phyloP scores from a whole-genome alignment of 2,113 vertebrate species.

The Condylura cristata region DNA sequence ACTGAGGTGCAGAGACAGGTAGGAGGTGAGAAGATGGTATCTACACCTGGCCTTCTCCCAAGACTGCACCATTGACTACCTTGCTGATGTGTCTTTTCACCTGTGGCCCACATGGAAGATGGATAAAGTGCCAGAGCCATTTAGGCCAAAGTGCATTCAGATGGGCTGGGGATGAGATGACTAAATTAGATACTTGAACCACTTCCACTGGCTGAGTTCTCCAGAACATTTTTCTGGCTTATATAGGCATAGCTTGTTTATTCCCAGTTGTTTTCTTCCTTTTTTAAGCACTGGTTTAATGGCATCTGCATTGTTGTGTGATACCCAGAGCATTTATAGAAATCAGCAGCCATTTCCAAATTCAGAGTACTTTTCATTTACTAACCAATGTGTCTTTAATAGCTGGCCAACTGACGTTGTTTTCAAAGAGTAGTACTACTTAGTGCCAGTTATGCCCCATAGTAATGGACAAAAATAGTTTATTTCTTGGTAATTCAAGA shows the following conservation, averaged over 20 bases:
- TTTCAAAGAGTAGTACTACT: neutral
- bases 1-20: too few species aligned
- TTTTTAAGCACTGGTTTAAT: neutral
- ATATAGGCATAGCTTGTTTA: neutral
- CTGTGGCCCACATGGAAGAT: too few species aligned
- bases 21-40: neutral
- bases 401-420: neutral
- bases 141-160: neutral
- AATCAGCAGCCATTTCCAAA: neutral
- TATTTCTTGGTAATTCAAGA: slow-evolving; percentile 36
- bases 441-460: neutral
- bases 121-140: neutral
- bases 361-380: neutral
- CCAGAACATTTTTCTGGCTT: neutral
- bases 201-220: neutral
- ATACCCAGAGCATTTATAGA: neutral
- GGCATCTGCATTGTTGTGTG: neutral
- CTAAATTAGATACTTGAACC: neutral
- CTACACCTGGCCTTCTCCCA: fast-evolving
- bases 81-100: neutral
- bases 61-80: neutral
- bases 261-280: slow-evolving; percentile 28
- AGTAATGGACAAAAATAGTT: neutral
- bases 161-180: neutral
- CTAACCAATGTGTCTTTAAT: neutral